Evolutionary conservation across 2,113 vertebrate genomes (phyloP).

Genomic region (Brachyhypopomus gauderio): DNA sequence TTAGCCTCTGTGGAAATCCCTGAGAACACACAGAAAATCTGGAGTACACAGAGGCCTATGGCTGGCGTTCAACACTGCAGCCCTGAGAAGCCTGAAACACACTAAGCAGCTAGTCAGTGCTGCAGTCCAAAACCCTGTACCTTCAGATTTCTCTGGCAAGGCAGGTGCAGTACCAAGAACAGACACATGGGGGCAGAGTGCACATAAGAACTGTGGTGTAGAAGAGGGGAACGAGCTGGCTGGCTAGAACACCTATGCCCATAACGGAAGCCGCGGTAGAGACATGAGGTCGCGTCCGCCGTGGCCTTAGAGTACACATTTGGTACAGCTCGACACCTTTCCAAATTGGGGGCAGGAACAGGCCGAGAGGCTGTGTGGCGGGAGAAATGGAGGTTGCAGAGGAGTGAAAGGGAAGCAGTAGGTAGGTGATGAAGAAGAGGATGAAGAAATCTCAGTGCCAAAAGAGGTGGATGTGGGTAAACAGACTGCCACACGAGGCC

Average conservation of each 20-base stretch:
- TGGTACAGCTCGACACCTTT: background rate
- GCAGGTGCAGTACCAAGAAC: conserved; percentile 2
- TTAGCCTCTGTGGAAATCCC: background rate
- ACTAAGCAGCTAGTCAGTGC: background rate
- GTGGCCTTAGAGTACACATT: conserved; percentile 1
- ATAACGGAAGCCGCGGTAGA: background rate
- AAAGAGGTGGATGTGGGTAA: background rate
- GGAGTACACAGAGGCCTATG: background rate
- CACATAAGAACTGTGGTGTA: background rate
- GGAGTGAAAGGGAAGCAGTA: conserved; percentile 4
- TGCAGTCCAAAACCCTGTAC: background rate
- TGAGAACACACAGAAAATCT: background rate
- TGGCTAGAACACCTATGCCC: background rate
- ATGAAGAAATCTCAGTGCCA: conserved; percentile 14
- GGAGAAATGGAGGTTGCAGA: background rate
- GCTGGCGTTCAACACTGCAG: conserved; percentile 18
- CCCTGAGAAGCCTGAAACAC: background rate
- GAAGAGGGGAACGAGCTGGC: background rate
- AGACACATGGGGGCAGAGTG: conserved; percentile 50
- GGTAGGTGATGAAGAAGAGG: conserved; percentile 17
- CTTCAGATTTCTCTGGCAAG: background rate
- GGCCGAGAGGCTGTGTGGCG: conserved; percentile 31
- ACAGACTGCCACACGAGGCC: conserved; percentile 6
- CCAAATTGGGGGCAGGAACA: background rate
- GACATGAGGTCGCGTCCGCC: background rate